Percentiles rank a stretch among this genome's conserved stretches.
These are phyloP conservation scores for Saimiri boliviensis DNA, from an alignment of 2,113 vertebrate genomes.

Conservation along the genomic window DNA sequence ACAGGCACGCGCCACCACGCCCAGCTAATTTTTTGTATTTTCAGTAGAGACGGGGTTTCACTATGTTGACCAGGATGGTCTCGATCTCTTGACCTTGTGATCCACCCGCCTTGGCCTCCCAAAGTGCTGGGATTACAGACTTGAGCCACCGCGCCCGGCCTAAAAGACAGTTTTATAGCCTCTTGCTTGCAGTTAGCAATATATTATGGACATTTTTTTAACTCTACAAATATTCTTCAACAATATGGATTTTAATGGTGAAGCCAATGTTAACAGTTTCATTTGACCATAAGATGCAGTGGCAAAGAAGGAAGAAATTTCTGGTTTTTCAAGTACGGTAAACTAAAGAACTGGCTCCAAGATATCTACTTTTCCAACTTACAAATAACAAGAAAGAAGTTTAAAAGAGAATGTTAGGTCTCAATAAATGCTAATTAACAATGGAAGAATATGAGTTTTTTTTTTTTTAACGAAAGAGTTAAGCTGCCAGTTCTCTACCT, in stretches of 20 bases:
- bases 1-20: too few relatives aligned
- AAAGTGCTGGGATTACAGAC: too few relatives aligned
- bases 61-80: too few relatives aligned
- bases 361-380: background rate
- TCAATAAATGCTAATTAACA: conserved; percentile 19
- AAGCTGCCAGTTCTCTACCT: conserved; percentile 41
- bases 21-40: too few relatives aligned
- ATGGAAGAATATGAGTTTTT: background rate
- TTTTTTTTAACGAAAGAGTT: conserved; percentile 46
- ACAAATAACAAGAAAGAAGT: conserved; percentile 23
- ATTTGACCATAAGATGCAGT: background rate
- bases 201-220: conserved; percentile 12
- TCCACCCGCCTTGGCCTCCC: too few relatives aligned
- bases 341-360: background rate
- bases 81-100: too few relatives aligned
- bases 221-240: conserved; percentile 39
- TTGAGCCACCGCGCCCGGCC: too few relatives aligned
- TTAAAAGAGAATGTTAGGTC: background rate
- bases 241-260: background rate
- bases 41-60: too few relatives aligned
- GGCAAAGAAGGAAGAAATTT: conserved; percentile 11
- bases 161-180: conserved; percentile 14
- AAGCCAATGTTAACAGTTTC: conserved; percentile 30
- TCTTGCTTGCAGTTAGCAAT: conserved; percentile 27
- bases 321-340: background rate